These are phyloP conservation scores for Myiotriccus ornatus DNA, from an alignment of 2,797 vertebrate species.

Conservation along the genomic window DNA sequence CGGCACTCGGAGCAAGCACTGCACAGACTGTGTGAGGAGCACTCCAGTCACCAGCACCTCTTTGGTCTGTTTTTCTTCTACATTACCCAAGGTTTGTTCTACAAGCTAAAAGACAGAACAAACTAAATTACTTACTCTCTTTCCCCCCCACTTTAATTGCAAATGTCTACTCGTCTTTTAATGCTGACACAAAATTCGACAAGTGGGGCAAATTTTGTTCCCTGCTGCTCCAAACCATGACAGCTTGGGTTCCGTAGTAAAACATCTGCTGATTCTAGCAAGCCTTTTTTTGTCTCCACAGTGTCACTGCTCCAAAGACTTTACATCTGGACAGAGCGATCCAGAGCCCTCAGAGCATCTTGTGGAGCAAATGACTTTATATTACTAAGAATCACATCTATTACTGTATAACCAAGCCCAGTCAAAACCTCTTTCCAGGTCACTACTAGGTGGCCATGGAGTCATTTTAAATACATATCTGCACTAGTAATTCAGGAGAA, in stretches of 20 bases:
- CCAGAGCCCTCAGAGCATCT: not conserved
- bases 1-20: fast-evolving
- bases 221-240: not conserved
- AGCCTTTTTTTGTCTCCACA: not conserved
- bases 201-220: fast-evolving
- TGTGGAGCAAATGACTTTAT: not conserved
- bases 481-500: not conserved
- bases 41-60: not conserved
- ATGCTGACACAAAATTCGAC: not conserved
- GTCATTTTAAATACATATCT: not conserved
- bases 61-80: not conserved
- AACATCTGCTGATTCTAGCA: not conserved
- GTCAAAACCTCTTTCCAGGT: not conserved
- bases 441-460: not conserved
- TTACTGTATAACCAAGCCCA: not conserved
- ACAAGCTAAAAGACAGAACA: not conserved
- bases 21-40: too few species aligned
- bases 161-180: not conserved
- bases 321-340: not conserved
- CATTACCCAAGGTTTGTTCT: not conserved
- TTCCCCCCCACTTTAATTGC: fast-evolving
- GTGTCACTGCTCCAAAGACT: not conserved
- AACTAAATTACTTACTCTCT: not conserved
- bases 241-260: not conserved
- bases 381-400: not conserved